Base-by-base conservation (phyloP, 1,140 invertebrate genomes). In the Mizuhopecten yessoensis region DNA sequence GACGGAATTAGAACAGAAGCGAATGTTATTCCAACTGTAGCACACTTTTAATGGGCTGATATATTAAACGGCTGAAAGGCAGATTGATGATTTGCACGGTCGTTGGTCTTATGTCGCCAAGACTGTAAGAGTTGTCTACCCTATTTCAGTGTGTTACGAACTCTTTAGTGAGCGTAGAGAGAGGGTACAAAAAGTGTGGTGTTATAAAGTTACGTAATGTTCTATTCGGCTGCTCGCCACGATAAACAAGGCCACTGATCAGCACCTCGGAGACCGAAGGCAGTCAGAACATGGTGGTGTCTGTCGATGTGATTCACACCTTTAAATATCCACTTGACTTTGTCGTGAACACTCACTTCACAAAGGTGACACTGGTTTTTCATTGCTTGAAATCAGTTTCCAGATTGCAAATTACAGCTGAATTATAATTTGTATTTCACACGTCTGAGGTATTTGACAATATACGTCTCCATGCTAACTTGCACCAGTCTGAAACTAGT, bases 281-380 rank as follows among this genome's bases (percentile, higher is more conserved):
- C 23, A 0, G 57, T 7, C 23, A n/a, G 5, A 75, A 75, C 11
- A 75, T 75, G 57, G 57, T 75, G 57, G 57, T 75, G 23, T 75
- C 57, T 75, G 57, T 75, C 11, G 57, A 75, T 29, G 57, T 75
- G 9, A 29, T n/a, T 11, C 57, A 75, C 57, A 75, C 57, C n/a
- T 75, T 75, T 11, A 75, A 75, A 75, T 75, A 75, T 13, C 57
- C 57, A 9, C n/a, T 75, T 5, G 57, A 75, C 23, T 75, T 75
- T 29, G 57, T 75, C 57, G 57, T 75, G 23, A 75, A 75, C 57
- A 75, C 57, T 75, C 57, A 75, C 11, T 75, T 75, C 17, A 75
- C 57, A 75, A 75, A 75, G 57, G 57, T 75, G 57, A 75, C 23
- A 75, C 11, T n/a, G 57, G 29, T 29, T 0, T 75, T 75, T 57